These are phyloP conservation scores for Apis cerana DNA, from an alignment of 1,140 invertebrate genomes.

Conservation along the genomic window DNA sequence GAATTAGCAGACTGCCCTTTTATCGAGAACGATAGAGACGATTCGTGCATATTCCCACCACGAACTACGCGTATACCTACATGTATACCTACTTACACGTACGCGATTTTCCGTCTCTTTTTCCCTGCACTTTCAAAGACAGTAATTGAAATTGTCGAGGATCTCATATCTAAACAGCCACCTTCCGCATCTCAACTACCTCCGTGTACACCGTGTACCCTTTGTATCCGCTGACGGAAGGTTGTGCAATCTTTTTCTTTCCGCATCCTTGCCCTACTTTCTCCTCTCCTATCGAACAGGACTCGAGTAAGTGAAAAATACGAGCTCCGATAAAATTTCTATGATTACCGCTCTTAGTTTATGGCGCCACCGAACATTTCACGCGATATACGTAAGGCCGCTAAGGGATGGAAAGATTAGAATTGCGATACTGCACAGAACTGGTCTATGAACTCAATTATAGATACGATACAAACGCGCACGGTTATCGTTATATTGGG, in stretches of 20 bases:
- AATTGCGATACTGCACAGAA: no score
- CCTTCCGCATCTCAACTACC: conserved; percentile 19
- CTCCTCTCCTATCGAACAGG: neutral
- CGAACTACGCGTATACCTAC: neutral
- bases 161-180: conserved; percentile 13
- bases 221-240: neutral
- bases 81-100: neutral
- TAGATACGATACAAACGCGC: no score
- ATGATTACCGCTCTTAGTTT: neutral
- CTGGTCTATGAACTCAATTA: no score
- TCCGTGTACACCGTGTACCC: neutral
- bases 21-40: conserved; percentile 18
- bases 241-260: neutral
- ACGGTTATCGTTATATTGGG: no score
- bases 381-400: neutral
- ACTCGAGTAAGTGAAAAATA: neutral
- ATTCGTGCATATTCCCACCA: neutral
- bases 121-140: conserved; percentile 11
- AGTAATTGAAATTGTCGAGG: conserved; percentile 41
- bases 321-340: neutral
- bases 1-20: conserved; percentile 23
- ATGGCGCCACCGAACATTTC: neutral
- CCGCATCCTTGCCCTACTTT: neutral
- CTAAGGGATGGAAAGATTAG: no score
- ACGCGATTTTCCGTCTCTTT: neutral